A percentile compares a stretch with the other conserved stretches of the same genome.
Evolutionary conservation across 2,888 invertebrate genomes (phyloP).

Genomic region (Drosophila neonasuta): DNA sequence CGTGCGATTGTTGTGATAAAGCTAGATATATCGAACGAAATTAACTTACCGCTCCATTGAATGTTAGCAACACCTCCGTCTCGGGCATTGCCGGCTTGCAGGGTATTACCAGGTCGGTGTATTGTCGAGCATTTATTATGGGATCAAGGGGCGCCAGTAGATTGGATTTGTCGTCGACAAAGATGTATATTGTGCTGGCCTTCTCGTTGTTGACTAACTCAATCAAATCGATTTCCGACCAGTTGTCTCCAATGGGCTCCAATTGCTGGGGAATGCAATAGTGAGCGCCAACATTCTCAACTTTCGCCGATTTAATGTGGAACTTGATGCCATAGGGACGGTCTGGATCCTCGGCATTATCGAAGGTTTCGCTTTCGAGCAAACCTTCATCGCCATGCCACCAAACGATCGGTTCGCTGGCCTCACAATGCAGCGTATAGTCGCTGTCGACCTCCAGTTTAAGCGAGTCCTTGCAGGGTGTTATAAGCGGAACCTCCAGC

Average conservation of each 20-base stretch:
- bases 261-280: slow-evolving; percentile 83
- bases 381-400: slow-evolving; percentile 36
- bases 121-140: slow-evolving; percentile 81
- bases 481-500: slow-evolving; percentile 79
- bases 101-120: slow-evolving; percentile 83
- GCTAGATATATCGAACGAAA: not conserved
- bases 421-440: slow-evolving; percentile 83
- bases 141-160: slow-evolving; percentile 82
- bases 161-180: slow-evolving; percentile 83
- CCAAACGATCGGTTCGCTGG: slow-evolving; percentile 82
- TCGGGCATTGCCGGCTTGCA: slow-evolving; percentile 86
- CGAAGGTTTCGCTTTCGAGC: slow-evolving; percentile 19
- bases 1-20: slow-evolving; percentile 30
- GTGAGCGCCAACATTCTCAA: slow-evolving; percentile 84
- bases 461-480: slow-evolving; percentile 78
- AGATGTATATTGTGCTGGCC: slow-evolving; percentile 83
- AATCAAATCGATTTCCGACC: slow-evolving; percentile 75
- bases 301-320: slow-evolving; percentile 82
- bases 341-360: slow-evolving; percentile 57
- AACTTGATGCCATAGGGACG: slow-evolving; percentile 83
- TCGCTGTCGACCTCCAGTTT: slow-evolving; percentile 78
- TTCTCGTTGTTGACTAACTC: slow-evolving; percentile 78
- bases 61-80: slow-evolving; percentile 83
- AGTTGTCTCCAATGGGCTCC: slow-evolving; percentile 4
- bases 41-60: slow-evolving; percentile 80